These are phyloP conservation scores for Brachynemurus nebulosus DNA, from an alignment of 2,888 invertebrate species.

Conservation along the genomic window DNA sequence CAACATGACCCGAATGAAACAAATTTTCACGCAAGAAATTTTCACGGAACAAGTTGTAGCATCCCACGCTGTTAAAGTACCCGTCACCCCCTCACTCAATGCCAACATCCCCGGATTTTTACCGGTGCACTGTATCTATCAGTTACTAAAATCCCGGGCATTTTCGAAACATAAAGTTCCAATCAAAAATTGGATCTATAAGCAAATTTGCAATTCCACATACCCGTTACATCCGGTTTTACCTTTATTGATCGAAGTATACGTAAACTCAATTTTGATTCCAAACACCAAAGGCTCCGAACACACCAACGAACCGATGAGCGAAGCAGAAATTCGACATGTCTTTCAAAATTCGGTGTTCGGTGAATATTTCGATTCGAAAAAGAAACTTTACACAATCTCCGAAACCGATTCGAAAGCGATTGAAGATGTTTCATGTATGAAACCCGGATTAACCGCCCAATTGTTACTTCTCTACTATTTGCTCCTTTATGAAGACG, in stretches of 20 bases:
- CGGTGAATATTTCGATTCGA: constrained; percentile 54
- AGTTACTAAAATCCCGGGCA: constrained; percentile 81
- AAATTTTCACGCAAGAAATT: constrained; percentile 90
- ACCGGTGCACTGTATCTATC: constrained; percentile 94
- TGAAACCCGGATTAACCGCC: constrained; percentile 60
- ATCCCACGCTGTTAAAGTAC: constrained; percentile 89
- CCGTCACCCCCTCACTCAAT: constrained; percentile 79
- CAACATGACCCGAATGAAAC: constrained; percentile 76
- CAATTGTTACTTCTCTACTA: constrained; percentile 86
- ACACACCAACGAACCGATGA: constrained; percentile 81
- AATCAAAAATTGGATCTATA: constrained; percentile 93
- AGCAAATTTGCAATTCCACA: constrained; percentile 76
- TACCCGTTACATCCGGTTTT: constrained; percentile 89
- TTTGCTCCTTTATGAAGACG: constrained; percentile 82
- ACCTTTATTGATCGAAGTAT: constrained; percentile 86
- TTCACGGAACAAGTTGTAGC: constrained; percentile 96
- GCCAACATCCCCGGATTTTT: constrained; percentile 82
- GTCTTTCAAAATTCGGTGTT: constrained; percentile 70
- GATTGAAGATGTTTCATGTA: constrained; percentile 38
- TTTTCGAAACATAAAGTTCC: constrained; percentile 94
- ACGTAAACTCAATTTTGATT: constrained; percentile 80
- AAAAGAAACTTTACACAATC: constrained; percentile 34
- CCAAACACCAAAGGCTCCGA: constrained; percentile 53
- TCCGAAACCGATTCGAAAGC: constrained; percentile 42
- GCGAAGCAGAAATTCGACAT: constrained; percentile 74